Evolutionary conservation across 2,113 vertebrate genomes (phyloP), one percentile per base, ranked within the genome.

Genomic region (Echinops telfairi): DNA sequence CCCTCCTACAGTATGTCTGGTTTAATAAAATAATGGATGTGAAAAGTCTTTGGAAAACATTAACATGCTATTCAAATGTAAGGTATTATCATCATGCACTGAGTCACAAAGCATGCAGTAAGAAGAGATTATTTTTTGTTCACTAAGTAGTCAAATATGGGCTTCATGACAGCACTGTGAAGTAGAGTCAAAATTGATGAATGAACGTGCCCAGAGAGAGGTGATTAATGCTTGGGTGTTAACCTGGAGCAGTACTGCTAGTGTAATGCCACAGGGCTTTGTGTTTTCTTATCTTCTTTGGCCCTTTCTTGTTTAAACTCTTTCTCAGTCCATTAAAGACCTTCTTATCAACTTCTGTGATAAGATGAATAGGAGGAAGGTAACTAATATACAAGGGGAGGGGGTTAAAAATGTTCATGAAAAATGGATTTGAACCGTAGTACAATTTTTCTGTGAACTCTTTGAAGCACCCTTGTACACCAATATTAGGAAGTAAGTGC

Each of bases 1-100:
- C n/a, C 64, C 64, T 94, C 57, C 95, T 95, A 60, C 27, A 47
- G n/a, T 73, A 76, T 91, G 77, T 90, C 90, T 79, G 79, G 90
- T 95, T 90, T 86, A 91, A 94, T 95, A 93, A 89, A 96, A 88
- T 93, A 91, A 89, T 81, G 88, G 79, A 83, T 93, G 43, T 75
- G 68, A 86, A 88, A 92, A 43, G 47, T 70, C 82, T 93, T 94
- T 94, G 85, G 53, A 77, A 86, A 86, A 66, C 81, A 83, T 75
- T 79, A 94, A 53, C 1, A 1, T 79, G 57, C 62, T 62, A 2
- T 80, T 47, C 80, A 89, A 85, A 79, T 68, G 64, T 88, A 92
- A 95, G 83, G 79, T 4, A 47, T 88, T 94, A 73, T 81, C 64
- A 25, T 85, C 58, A 7, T 83, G 88, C 73, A 9, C 40, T 43